Evolutionary conservation across 2,888 invertebrate genomes (phyloP), one percentile per base, ranked within the genome.

Genomic region (Cantharis lateralis): DNA sequence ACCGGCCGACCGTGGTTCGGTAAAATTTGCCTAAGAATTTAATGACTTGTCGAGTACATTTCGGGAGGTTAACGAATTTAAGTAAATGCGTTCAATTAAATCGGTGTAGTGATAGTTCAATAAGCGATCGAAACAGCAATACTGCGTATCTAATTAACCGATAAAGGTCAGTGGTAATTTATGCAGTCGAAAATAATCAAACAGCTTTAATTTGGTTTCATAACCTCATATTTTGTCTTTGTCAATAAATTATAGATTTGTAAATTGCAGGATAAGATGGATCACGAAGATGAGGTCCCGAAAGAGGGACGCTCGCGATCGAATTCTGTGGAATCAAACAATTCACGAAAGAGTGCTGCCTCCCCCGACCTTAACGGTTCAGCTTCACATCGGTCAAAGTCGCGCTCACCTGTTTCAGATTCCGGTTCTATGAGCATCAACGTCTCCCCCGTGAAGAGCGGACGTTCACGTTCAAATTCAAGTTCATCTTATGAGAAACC

Each of bases 381-480:
- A n/a, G 24, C n/a, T 66, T 66, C 64, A 7, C 18, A 24, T 9
- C 78, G 72, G 15, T 78, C 69, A 78, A 81, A 72, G 75, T 80
- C 77, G 64, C 75, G 76, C 64, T 75, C 83, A n/a, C 76, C 79
- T 62, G 77, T 68, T 18, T 80, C 80, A 15, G 80, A 81, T 62
- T 80, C 81, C 7, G 80, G 81, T 61, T 80, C 80, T 11, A 81
- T 81, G 79, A 79, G 75, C 61, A 81, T 81, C 64, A 78, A 81
- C 64, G 79, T 80, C 20, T 81, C 81, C 5, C 80, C 80, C 4
- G 81, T 79, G 10, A 80, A 80, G 64, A 80, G 80, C 72, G 82
- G 75, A 70, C 78, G 70, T 78, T 83, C 70, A 81, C 83, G 62
- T 76, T 84, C 81, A 10, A 76, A 78, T 66, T 81, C 81, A 3